Evolutionary conservation across 1,140 invertebrate species (phyloP).

Genomic region (Drosophila cardini): DNA sequence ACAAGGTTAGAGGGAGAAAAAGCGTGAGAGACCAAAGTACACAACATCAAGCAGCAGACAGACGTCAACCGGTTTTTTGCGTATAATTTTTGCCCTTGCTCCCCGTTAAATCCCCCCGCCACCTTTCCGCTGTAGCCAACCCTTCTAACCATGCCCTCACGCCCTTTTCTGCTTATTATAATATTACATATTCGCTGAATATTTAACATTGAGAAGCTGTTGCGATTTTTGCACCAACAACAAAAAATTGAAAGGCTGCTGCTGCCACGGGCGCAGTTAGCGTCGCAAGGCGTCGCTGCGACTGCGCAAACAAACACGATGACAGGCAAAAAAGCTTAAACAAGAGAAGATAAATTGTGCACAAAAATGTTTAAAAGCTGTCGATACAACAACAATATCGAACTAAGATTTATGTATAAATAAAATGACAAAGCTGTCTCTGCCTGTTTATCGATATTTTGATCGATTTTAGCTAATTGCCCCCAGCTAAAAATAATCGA

Average conservation of each 20-base stretch:
- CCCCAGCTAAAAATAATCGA: slow-evolving; percentile 70
- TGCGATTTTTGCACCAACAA: slow-evolving; percentile 18
- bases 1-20: slow-evolving; percentile 3
- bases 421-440: background rate
- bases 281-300: slow-evolving; percentile 15
- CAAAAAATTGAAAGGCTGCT: slow-evolving; percentile 28
- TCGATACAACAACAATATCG: slow-evolving; percentile 2
- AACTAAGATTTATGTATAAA: background rate
- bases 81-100: slow-evolving; percentile 76
- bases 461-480: slow-evolving; percentile 34
- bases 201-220: slow-evolving; percentile 49
- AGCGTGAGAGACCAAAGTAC: slow-evolving; percentile 48
- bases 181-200: slow-evolving; percentile 75
- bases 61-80: slow-evolving; percentile 77
- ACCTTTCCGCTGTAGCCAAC: background rate
- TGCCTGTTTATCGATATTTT: slow-evolving; percentile 22
- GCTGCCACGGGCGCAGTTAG: slow-evolving; percentile 7
- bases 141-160: slow-evolving; percentile 20
- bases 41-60: slow-evolving; percentile 62
- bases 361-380: slow-evolving; percentile 7
- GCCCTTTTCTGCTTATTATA: slow-evolving; percentile 65
- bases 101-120: slow-evolving; percentile 24
- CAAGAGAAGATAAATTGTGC: slow-evolving; percentile 14
- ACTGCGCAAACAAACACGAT: slow-evolving; percentile 21
- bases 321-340: slow-evolving; percentile 34